Conservation (phyloP, 2,888 invertebrate genomes). For the Drosophila kambysellisi region DNA sequence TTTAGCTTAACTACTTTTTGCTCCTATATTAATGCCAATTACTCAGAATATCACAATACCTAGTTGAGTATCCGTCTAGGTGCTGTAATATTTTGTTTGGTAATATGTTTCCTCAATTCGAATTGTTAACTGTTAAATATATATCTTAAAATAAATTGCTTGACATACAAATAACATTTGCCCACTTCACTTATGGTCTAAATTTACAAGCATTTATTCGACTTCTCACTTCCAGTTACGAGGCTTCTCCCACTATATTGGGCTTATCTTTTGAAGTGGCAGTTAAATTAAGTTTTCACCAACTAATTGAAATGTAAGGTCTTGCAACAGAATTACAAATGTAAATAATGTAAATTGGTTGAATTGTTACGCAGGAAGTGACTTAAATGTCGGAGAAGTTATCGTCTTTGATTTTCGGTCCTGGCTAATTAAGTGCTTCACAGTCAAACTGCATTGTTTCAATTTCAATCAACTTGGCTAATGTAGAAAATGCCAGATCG, state of each 20-base stretch:
- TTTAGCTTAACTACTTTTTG: neutral
- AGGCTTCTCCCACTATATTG: neutral
- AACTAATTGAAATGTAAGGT: conserved; percentile 25
- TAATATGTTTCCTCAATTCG: neutral
- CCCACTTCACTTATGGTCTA: neutral
- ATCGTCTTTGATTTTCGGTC: conserved; percentile 30
- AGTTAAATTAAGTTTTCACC: conserved; percentile 24
- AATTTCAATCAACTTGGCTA: conserved; percentile 30
- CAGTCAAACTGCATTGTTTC: conserved; percentile 22
- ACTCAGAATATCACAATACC: neutral
- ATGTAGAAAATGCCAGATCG: conserved; percentile 17
- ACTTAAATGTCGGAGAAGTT: conserved; percentile 7
- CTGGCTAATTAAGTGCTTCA: conserved; percentile 52
- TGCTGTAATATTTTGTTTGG: neutral
- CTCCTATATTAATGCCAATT: neutral
- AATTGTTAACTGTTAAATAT: neutral
- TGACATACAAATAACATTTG: neutral
- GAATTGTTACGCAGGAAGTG: conserved; percentile 7
- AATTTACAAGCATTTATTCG: neutral
- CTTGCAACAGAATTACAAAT: conserved; percentile 22
- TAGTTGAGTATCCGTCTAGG: neutral
- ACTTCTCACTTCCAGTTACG: neutral
- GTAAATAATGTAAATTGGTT: conserved; percentile 17
- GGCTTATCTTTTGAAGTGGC: neutral
- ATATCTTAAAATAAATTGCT: neutral